A percentile compares a stretch with the other conserved stretches of the same genome.
Conservation (phyloP, 2,113 vertebrate genomes). For the Sapayoa aenigma region DNA sequence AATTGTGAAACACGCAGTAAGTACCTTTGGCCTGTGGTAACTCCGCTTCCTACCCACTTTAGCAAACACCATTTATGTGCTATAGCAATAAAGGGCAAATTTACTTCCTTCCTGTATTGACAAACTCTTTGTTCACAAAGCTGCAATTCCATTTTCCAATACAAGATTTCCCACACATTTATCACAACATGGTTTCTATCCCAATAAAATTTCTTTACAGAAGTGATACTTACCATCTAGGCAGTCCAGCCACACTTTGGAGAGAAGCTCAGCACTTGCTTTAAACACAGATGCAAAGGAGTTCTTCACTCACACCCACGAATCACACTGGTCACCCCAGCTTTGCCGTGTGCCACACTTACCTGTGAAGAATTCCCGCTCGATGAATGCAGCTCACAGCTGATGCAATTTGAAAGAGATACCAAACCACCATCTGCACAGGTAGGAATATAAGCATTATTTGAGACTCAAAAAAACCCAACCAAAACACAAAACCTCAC, state of each 20-base stretch:
- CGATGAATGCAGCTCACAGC: conserved; percentile 96
- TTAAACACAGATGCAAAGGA: not conserved
- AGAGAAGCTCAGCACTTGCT: not conserved
- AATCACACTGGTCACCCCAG: not conserved
- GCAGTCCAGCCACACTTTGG: not conserved
- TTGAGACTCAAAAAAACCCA: not conserved
- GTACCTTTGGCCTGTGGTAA: not conserved
- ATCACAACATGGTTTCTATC: not conserved
- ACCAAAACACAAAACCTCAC: not conserved
- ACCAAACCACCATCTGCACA: conserved; percentile 92
- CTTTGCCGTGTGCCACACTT: not conserved
- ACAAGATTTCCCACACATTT: not conserved
- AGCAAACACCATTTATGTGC: not conserved
- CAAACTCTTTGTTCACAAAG: not conserved
- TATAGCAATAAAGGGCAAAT: not conserved
- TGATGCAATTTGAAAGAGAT: conserved; percentile 95
- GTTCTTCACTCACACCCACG: not conserved
- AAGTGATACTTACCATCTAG: not conserved
- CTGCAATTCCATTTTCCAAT: not conserved
- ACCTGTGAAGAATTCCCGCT: conserved; percentile 96
- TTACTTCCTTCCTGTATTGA: not conserved
- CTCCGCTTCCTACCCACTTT: not conserved
- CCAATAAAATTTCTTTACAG: not conserved
- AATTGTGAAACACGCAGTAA: not conserved
- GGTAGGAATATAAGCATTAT: not conserved